These are phyloP conservation scores for Patella caerulea DNA, from an alignment of 2,888 invertebrate genomes.

Conservation along the genomic window DNA sequence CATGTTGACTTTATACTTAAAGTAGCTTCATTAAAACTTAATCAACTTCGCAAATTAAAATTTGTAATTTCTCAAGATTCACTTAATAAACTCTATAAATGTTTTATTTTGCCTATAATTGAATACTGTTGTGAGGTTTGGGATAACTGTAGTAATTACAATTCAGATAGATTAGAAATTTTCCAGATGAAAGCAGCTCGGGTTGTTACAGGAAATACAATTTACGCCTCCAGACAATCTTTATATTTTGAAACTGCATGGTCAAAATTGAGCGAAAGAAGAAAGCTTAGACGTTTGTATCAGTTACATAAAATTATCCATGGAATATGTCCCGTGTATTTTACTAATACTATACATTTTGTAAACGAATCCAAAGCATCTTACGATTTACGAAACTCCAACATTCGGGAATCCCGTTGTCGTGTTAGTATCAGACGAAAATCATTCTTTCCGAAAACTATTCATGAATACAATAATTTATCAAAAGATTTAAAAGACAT, in stretches of 20 bases:
- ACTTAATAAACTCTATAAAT: not conserved
- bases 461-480: not conserved
- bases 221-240: not conserved
- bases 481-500: not conserved
- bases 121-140: not conserved
- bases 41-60: too few species aligned
- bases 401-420: not conserved
- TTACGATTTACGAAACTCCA: too few species aligned
- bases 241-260: not conserved
- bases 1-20: too few species aligned
- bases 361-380: too few species aligned
- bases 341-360: not conserved
- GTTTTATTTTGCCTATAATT: not conserved
- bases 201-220: not conserved
- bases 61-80: not conserved
- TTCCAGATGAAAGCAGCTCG: conserved; percentile 1
- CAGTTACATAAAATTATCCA: not conserved
- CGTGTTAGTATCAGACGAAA: not conserved
- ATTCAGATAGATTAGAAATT: not conserved
- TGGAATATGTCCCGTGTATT: not conserved
- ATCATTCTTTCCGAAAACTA: not conserved
- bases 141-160: not conserved
- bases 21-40: too few species aligned
- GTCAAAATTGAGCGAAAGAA: not conserved
- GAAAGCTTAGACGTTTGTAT: not conserved